A percentile compares a stretch with the other conserved stretches of the same genome.
Evolutionary conservation across 1,140 invertebrate species (phyloP).

Genomic region (Drosophila kikkawai): DNA sequence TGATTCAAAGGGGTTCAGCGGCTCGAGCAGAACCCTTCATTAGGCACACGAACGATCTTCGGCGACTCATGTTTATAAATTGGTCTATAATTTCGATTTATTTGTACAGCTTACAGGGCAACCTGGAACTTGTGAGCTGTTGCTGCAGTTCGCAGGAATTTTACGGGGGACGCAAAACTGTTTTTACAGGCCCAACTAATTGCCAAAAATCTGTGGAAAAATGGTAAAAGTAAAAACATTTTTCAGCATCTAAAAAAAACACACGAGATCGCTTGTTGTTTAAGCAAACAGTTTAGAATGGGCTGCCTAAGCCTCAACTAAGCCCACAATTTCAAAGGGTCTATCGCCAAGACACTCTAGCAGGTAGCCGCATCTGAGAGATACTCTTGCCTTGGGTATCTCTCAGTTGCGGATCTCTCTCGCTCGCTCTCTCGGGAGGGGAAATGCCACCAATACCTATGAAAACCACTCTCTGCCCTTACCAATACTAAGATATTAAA

Average conservation of each 20-base stretch:
- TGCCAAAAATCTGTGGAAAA: slow-evolving; percentile 71
- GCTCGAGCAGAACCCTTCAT: slow-evolving; percentile 72
- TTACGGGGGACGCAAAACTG: slow-evolving; percentile 29
- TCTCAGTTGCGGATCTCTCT: neutral
- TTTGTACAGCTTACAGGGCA: slow-evolving; percentile 71
- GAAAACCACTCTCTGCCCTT: neutral
- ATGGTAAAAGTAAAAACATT: slow-evolving; percentile 37
- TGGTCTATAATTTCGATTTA: slow-evolving; percentile 82
- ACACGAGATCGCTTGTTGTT: slow-evolving; percentile 52
- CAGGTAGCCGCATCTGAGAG: slow-evolving; percentile 49
- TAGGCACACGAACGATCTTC: slow-evolving; percentile 66
- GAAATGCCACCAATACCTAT: slow-evolving; percentile 56
- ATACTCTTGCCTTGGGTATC: neutral
- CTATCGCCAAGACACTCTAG: slow-evolving; percentile 39
- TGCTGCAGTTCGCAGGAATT: slow-evolving; percentile 29
- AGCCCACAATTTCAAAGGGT: slow-evolving; percentile 54
- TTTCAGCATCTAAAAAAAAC: slow-evolving; percentile 54
- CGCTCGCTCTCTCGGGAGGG: slow-evolving; percentile 33
- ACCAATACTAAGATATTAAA: slow-evolving; percentile 5
- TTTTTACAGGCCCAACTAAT: slow-evolving; percentile 74
- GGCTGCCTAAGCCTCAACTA: slow-evolving; percentile 51
- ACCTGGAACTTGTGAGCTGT: neutral
- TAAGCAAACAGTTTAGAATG: slow-evolving; percentile 66
- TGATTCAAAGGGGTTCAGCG: slow-evolving; percentile 48
- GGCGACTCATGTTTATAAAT: slow-evolving; percentile 83